Conservation (phyloP, 2,113 vertebrate species). For the Saguinus imperator region DNA sequence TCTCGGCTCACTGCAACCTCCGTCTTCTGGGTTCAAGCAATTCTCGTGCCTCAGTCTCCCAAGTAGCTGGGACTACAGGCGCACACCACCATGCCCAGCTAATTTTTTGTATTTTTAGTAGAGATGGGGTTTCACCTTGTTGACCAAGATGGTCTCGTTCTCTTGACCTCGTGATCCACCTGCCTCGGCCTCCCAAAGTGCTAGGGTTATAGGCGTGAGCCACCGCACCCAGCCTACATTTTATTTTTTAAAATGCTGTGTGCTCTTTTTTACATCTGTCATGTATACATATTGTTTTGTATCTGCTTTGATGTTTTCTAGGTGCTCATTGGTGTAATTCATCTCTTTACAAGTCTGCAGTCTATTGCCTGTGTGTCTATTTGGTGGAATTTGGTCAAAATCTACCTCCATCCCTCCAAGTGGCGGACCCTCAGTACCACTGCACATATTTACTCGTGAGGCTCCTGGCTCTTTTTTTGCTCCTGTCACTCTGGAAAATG, state of each 20-base stretch:
- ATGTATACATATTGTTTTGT: neutral
- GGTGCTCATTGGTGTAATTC: neutral
- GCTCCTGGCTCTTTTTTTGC: neutral
- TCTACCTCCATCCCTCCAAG: rapidly evolving
- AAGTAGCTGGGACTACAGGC: too few species aligned
- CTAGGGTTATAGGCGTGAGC: too few species aligned
- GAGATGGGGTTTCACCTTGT: too few species aligned
- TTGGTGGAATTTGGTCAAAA: neutral
- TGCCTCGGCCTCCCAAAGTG: too few species aligned
- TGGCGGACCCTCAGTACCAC: neutral
- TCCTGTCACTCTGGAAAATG: neutral
- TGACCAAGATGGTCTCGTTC: too few species aligned
- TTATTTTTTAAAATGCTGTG: neutral
- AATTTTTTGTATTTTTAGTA: too few species aligned
- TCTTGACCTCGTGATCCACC: too few species aligned
- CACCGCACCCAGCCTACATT: neutral
- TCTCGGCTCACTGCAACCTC: too few species aligned
- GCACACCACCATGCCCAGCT: too few species aligned
- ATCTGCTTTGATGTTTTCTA: neutral
- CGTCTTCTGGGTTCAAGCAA: too few species aligned
- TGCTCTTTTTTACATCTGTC: neutral
- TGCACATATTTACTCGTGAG: rapidly evolving
- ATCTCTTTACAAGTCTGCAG: too few species aligned
- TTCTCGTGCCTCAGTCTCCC: too few species aligned
- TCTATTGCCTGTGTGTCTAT: neutral